phyloP scores from a whole-genome alignment of 2,888 invertebrate species.

The Chrysolina americana region DNA sequence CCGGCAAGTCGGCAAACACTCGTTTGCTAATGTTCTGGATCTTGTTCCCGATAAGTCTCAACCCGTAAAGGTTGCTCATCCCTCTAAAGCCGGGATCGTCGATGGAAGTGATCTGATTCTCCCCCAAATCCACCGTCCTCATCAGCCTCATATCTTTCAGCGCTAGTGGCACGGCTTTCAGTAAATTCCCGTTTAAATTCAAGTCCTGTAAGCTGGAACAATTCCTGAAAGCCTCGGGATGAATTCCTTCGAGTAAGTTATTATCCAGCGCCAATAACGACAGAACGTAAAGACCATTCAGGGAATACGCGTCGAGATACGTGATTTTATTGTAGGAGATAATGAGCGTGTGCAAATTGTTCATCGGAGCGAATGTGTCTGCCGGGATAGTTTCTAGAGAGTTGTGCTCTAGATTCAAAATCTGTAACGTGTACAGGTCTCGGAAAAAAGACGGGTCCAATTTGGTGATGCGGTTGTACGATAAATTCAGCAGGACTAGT shows the following conservation, averaged over 20 bases:
- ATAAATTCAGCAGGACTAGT: conserved; percentile 88
- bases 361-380: conserved; percentile 92
- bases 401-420: conserved; percentile 89
- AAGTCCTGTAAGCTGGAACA: conserved; percentile 92
- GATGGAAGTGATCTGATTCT: conserved; percentile 87
- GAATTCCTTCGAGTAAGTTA: conserved; percentile 86
- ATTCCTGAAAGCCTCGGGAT: conserved; percentile 91
- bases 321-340: conserved; percentile 89
- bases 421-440: conserved; percentile 88
- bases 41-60: conserved; percentile 91
- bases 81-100: conserved; percentile 88
- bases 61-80: conserved; percentile 87
- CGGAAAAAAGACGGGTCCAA: conserved; percentile 88
- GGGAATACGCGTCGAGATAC: conserved; percentile 86
- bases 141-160: conserved; percentile 88
- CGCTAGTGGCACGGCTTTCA: conserved; percentile 86
- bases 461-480: conserved; percentile 86
- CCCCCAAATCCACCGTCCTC: conserved; percentile 90
- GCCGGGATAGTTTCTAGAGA: conserved; percentile 86
- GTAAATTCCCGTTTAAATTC: conserved; percentile 89
- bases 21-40: conserved; percentile 86
- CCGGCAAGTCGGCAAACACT: conserved; percentile 84
- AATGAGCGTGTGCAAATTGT: conserved; percentile 90
- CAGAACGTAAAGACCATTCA: conserved; percentile 90
- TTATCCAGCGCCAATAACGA: conserved; percentile 89